phyloP scores from a whole-genome alignment of 2,888 invertebrate genomes.

The Didymodactylos carnosus region DNA sequence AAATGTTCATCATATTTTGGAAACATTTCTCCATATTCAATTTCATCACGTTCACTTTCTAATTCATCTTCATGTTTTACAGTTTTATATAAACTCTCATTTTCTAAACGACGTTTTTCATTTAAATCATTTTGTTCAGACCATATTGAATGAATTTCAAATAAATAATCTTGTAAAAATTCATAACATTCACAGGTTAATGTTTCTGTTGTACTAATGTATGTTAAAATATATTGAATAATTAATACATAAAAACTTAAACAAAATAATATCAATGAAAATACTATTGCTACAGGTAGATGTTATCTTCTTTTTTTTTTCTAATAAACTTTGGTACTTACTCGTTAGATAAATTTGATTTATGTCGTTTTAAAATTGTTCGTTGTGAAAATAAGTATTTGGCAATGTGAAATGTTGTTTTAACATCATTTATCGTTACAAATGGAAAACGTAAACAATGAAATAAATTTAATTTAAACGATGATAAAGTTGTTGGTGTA shows the following conservation, averaged over 20 bases:
- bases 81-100: neutral
- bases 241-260: neutral
- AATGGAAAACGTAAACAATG: neutral
- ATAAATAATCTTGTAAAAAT: neutral
- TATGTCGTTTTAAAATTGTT: neutral
- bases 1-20: neutral
- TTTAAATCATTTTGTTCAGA: neutral
- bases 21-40: neutral
- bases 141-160: neutral
- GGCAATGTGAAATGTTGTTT: neutral
- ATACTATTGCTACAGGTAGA: neutral
- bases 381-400: neutral
- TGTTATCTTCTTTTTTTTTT: neutral
- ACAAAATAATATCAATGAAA: neutral
- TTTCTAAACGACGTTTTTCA: neutral
- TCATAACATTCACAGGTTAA: neutral
- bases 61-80: neutral
- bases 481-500: too few species aligned
- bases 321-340: neutral
- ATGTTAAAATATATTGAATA: neutral
- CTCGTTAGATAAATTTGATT: too few species aligned
- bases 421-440: neutral
- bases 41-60: neutral
- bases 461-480: too few species aligned
- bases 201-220: neutral